Conservation (phyloP, 2,888 invertebrate species). For the Tribolium freemani region DNA sequence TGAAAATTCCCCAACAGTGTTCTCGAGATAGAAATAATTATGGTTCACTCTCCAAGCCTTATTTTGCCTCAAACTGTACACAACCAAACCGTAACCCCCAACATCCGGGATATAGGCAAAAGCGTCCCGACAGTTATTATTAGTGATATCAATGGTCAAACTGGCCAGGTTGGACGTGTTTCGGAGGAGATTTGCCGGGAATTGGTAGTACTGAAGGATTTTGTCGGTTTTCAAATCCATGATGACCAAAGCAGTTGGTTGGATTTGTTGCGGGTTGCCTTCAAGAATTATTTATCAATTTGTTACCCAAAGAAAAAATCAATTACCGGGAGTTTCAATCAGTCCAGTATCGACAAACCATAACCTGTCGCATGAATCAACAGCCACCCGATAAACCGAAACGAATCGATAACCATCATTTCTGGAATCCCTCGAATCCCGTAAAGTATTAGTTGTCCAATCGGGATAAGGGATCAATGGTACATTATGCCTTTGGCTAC, state of each 20-base stretch:
- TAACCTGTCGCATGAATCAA: conserved; percentile 80
- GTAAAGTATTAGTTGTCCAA: conserved; percentile 75
- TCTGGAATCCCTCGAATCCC: conserved; percentile 40
- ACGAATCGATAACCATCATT: conserved; percentile 65
- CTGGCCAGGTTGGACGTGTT: conserved; percentile 74
- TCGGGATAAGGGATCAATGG: conserved; percentile 72
- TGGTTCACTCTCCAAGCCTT: conserved; percentile 78
- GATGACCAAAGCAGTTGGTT: conserved; percentile 76
- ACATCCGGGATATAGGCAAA: conserved; percentile 82
- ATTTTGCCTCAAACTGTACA: conserved; percentile 62
- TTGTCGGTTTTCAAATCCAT: conserved; percentile 77
- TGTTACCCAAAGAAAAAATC: neutral
- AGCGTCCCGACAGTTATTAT: conserved; percentile 75
- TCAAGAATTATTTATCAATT: conserved; percentile 49
- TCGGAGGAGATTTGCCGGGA: conserved; percentile 69
- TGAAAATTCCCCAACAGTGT: conserved; percentile 76
- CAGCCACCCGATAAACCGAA: conserved; percentile 80
- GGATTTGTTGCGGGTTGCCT: conserved; percentile 70
- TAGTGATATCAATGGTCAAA: conserved; percentile 76
- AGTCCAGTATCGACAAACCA: conserved; percentile 87
- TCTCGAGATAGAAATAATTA: conserved; percentile 83
- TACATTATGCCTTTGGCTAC: conserved; percentile 67
- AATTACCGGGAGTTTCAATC: conserved; percentile 75
- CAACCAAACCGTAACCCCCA: conserved; percentile 74
- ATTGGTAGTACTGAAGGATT: conserved; percentile 71